phyloP scores from a whole-genome alignment of 2,888 invertebrate species.

The Sabatieria punctata region DNA sequence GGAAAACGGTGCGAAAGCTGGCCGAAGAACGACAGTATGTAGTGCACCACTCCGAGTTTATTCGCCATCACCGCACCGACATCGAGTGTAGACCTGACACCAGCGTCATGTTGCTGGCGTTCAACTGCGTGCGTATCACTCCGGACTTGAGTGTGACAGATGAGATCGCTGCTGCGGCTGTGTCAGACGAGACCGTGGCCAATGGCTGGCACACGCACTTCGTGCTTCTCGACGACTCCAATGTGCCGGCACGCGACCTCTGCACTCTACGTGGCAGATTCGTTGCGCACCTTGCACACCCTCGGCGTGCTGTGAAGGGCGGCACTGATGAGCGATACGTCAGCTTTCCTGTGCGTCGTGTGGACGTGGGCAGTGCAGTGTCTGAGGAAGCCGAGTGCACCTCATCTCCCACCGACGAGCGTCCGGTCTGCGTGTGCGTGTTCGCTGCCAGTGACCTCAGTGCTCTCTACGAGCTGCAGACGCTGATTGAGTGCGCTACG shows the following conservation, averaged over 20 bases:
- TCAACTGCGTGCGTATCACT: too few relatives aligned
- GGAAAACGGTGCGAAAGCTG: too few relatives aligned
- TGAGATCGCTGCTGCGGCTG: background rate
- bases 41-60: too few relatives aligned
- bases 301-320: background rate
- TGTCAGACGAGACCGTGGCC: background rate
- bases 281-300: background rate
- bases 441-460: background rate
- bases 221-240: background rate
- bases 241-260: too few relatives aligned
- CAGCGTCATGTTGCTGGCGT: too few relatives aligned
- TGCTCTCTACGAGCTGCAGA: background rate
- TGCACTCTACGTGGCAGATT: too few relatives aligned
- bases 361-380: too few relatives aligned
- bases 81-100: too few relatives aligned
- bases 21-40: too few relatives aligned
- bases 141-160: too few relatives aligned
- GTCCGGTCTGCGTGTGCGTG: background rate
- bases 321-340: background rate
- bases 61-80: too few relatives aligned
- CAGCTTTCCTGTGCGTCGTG: background rate
- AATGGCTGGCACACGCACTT: constrained; percentile 1
- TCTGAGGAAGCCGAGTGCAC: too few relatives aligned
- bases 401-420: background rate
- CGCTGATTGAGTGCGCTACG: background rate